phyloP scores from a whole-genome alignment of 30 jellyfish, hydroid and myxozoan genomes.

The Hydractinia symbiolongicarpus region DNA sequence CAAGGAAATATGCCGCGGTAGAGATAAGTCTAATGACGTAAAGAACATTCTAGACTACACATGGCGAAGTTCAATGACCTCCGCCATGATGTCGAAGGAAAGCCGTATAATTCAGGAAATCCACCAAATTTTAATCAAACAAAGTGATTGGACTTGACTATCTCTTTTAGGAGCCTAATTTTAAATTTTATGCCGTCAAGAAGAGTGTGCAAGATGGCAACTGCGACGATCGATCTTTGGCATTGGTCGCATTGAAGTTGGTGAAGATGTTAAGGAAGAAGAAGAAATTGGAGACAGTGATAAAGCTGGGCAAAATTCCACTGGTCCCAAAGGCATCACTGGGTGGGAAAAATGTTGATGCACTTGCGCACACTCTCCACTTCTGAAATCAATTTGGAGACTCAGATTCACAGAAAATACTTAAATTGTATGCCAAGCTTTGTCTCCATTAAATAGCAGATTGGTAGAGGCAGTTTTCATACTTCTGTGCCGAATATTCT shows the following conservation, averaged over 20 bases:
- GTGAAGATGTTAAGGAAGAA: constrained; percentile 1
- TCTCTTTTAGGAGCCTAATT: constrained; percentile 10
- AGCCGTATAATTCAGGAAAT: neutral
- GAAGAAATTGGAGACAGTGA: neutral
- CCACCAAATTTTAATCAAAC: constrained; percentile 5
- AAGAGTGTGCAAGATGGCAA: constrained; percentile 4
- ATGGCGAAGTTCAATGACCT: neutral
- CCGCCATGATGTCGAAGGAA: constrained; percentile 9
- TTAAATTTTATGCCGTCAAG: constrained; percentile 10
- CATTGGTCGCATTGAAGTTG: neutral
- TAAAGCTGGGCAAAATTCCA: constrained; percentile 7
- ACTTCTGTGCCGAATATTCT: neutral
- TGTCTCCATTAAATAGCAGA: constrained; percentile 24
- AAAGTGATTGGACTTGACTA: constrained; percentile 40
- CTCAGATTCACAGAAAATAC: neutral
- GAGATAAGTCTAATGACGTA: neutral
- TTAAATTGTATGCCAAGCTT: constrained; percentile 6
- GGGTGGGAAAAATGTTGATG: constrained; percentile 39
- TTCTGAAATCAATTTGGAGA: neutral
- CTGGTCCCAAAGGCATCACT: constrained; percentile 21
- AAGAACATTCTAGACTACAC: neutral
- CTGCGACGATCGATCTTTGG: constrained; percentile 8
- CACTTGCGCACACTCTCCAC: constrained; percentile 17
- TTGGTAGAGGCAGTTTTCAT: constrained; percentile 30
- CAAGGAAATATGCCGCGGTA: constrained; percentile 26